Evolutionary conservation across 2,888 invertebrate genomes (phyloP), one percentile per base, ranked within the genome.

Genomic region (Stenodema calcarata): DNA sequence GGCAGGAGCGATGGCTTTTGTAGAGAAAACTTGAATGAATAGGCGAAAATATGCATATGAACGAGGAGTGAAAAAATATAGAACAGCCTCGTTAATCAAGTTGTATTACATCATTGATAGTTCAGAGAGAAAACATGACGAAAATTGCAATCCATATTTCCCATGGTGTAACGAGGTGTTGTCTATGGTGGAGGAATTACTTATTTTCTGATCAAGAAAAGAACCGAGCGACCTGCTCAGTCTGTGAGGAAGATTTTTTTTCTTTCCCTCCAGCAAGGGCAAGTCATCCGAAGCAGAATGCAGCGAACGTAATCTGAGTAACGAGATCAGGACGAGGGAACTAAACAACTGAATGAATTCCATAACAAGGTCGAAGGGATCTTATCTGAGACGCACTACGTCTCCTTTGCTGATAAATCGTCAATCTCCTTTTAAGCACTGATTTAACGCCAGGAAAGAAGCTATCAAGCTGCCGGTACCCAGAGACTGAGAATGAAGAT

Each of bases 301-400:
- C 73, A 35, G 18, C 23, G 62, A 62, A 18, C 73, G 73, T 73
- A 73, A 73, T 73, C 73, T 73, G 73, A 73, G 73, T 73, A 41
- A 73, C 35, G 73, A 73, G 73, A 73, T 73, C 73, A 18, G 73
- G 35, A 41, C 35, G 62, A 23, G 23, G 62, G 62, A 62, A 41
- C 41, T 41, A 16, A 18, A 73, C 73, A 41, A 73, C 73, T 73
- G 73, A 73, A 73, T 73, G 73, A 73, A 41, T 73, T 73, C 73
- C 73, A 35, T 73, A 73, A 73, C 73, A 73, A 73, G 73, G 73
- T 73, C 73, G 73, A 35, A n/a, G 62, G 35, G 73, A 73, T 73
- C 35, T 30, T 30, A 73, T 73, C 73, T 41, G 12, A 12, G 12
- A 69, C 11, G 23, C 12, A 23, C 69, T 18, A 73, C 73, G 35